phyloP scores from a whole-genome alignment of 30 jellyfish, hydroid and myxozoan species.

The Cassiopea xamachana region DNA sequence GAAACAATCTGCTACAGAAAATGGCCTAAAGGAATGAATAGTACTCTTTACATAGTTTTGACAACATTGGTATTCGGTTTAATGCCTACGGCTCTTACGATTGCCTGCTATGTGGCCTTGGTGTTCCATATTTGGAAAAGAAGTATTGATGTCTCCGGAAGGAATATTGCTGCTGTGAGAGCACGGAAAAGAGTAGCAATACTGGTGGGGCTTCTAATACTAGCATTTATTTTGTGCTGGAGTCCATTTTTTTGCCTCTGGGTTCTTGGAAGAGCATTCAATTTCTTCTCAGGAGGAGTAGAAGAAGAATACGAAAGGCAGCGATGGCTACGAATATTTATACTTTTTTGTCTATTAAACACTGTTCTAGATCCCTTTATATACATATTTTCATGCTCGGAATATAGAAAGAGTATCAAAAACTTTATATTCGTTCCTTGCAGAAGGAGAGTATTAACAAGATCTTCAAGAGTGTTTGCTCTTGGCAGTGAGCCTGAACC shows the following conservation, averaged over 20 bases:
- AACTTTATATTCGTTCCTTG: not conserved
- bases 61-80: not conserved
- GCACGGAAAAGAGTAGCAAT: not conserved
- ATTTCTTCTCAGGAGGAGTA: not conserved
- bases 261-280: not conserved
- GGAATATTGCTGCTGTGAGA: not conserved
- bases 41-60: not conserved
- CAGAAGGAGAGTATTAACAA: not conserved
- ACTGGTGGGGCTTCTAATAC: not conserved
- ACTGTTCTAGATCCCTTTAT: not conserved
- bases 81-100: not conserved
- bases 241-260: not conserved
- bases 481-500: not conserved
- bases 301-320: not conserved
- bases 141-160: not conserved
- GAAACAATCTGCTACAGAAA: not conserved
- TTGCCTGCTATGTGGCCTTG: not conserved
- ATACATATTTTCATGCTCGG: not conserved
- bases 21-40: not conserved
- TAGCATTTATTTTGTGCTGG: not conserved
- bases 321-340: not conserved
- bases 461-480: not conserved
- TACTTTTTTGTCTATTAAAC: not conserved
- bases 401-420: not conserved
- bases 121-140: not conserved